phyloP scores from a whole-genome alignment of 2,888 invertebrate genomes.

The Sinotaia quadrata region DNA sequence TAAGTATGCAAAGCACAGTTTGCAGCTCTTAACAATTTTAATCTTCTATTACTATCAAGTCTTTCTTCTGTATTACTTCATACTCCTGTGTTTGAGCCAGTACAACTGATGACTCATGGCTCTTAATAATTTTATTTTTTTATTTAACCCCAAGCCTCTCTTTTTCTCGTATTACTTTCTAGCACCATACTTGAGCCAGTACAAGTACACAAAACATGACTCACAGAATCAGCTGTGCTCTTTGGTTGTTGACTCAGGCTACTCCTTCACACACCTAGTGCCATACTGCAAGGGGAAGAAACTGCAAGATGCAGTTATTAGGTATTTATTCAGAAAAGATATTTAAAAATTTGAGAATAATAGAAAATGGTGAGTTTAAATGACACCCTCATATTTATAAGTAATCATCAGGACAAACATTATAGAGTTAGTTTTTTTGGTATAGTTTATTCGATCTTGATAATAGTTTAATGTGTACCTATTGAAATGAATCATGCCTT shows the following conservation, averaged over 20 bases:
- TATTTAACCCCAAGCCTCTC: no score
- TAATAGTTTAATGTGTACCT: no score
- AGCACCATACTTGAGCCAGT: constrained; percentile 85
- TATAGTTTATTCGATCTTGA: no score
- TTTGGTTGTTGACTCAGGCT: constrained; percentile 90
- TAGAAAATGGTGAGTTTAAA: neutral
- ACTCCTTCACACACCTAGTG: constrained; percentile 94
- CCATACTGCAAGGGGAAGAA: constrained; percentile 82
- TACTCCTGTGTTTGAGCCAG: neutral
- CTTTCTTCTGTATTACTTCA: no score
- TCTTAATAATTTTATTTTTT: no score
- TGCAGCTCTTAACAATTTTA: no score
- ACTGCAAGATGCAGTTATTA: constrained; percentile 77
- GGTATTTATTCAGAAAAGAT: constrained; percentile 53
- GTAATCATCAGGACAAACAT: neutral
- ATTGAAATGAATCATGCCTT: no score
- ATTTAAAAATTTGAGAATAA: neutral
- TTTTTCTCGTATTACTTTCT: constrained; percentile 34
- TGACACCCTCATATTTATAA: neutral
- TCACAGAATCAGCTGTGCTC: constrained; percentile 62
- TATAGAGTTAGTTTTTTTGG: no score
- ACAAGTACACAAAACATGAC: constrained; percentile 78
- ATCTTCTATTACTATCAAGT: no score
- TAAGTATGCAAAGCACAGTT: neutral
- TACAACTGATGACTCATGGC: no score